Evolutionary conservation across 2,797 vertebrate genomes (phyloP).

Genomic region (Lacerta viridis): DNA sequence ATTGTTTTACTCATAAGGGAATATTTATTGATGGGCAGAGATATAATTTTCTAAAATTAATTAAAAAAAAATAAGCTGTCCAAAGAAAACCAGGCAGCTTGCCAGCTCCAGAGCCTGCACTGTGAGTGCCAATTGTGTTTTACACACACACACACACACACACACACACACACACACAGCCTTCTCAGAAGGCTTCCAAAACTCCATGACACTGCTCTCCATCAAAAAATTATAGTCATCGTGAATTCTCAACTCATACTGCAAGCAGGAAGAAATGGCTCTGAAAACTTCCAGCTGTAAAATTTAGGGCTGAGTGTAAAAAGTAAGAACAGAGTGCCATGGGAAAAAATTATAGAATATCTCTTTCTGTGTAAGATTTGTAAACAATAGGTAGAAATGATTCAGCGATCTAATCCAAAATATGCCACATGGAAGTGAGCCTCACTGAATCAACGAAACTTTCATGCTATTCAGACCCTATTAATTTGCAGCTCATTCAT

Average conservation of each 20-base stretch:
- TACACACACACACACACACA: background rate
- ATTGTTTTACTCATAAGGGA: too few species aligned
- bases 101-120: background rate
- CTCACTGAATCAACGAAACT: background rate
- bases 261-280: too few species aligned
- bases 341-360: background rate
- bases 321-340: background rate
- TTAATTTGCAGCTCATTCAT: background rate
- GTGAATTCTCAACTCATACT: slow-evolving; percentile 3
- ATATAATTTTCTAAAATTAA: too few species aligned
- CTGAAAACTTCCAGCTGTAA: background rate
- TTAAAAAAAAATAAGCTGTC: background rate
- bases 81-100: slow-evolving; percentile 15
- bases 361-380: background rate
- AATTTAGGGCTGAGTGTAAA: background rate
- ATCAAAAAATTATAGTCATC: slow-evolving; percentile 18
- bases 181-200: background rate
- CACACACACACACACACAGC: background rate
- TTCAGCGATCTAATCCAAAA: background rate
- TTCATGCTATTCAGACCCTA: background rate
- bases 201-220: background rate
- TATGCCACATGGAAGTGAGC: background rate
- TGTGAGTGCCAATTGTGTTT: background rate
- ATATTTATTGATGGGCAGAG: too few species aligned
- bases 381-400: slow-evolving; percentile 7